Percentiles rank a stretch among this genome's conserved stretches.
Conservation (phyloP, 2,113 vertebrate genomes). For the Bubo blakistoni region DNA sequence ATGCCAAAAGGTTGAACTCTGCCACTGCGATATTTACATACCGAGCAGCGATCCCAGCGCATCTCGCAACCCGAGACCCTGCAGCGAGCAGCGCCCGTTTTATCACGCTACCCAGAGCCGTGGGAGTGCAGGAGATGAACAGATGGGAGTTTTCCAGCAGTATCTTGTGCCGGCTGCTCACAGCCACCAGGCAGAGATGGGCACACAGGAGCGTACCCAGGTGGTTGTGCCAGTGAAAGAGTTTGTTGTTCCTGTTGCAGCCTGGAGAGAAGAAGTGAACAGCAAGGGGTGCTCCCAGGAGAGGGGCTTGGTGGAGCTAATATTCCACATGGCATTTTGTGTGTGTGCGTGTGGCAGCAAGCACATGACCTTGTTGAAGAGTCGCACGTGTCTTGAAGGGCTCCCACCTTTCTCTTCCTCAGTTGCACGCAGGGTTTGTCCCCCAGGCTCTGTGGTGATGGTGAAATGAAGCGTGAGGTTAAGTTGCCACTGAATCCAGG, state of each 20-base stretch:
- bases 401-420: neutral
- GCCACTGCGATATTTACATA: neutral
- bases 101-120: neutral
- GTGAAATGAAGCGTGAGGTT: neutral
- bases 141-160: neutral
- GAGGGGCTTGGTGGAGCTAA: neutral
- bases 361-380: accelerated
- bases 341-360: neutral
- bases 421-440: accelerated
- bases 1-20: conserved; percentile 11
- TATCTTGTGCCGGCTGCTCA: neutral
- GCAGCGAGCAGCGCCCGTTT: neutral
- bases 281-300: neutral
- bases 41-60: neutral
- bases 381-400: accelerated
- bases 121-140: accelerated
- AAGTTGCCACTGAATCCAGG: conserved; percentile 14
- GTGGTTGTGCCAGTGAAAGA: neutral
- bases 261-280: neutral
- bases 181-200: neutral
- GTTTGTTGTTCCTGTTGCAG: neutral
- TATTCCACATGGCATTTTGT: neutral
- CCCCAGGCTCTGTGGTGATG: neutral
- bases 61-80: neutral
- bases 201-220: accelerated